Conservation (phyloP, 2,888 invertebrate species). For the Apantesis nais region DNA sequence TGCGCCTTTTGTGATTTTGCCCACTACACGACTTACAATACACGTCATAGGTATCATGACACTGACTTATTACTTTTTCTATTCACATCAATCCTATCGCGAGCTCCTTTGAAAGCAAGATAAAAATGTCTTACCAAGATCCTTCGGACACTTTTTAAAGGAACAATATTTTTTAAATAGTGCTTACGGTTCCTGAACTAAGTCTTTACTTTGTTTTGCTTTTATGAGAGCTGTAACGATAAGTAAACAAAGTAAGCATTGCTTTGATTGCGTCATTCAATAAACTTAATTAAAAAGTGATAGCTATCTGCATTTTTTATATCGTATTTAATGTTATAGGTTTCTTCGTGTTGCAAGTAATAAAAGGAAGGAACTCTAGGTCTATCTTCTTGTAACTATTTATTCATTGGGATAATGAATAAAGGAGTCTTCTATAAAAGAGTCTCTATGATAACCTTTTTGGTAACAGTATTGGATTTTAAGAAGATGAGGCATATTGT, state of each 20-base stretch:
- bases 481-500: too few species aligned
- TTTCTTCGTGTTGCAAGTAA: not conserved
- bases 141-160: not conserved
- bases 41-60: not conserved
- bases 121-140: too few species aligned
- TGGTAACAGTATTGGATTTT: too few species aligned
- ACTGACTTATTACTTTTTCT: not conserved
- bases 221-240: not conserved
- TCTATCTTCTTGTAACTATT: not conserved
- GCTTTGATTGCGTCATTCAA: not conserved
- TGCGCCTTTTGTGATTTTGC: too few species aligned
- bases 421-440: not conserved
- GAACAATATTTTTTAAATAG: not conserved
- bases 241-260: not conserved
- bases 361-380: not conserved
- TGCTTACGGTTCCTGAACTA: not conserved
- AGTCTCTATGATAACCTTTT: not conserved
- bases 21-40: too few species aligned
- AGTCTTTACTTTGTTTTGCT: not conserved
- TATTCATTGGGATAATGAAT: not conserved
- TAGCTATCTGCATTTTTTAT: not conserved
- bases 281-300: constrained; percentile 1
- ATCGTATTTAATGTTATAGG: not conserved
- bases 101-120: not conserved
- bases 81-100: too few species aligned